Conservation (phyloP, 2,888 invertebrate genomes). For the Apantesis nais region DNA sequence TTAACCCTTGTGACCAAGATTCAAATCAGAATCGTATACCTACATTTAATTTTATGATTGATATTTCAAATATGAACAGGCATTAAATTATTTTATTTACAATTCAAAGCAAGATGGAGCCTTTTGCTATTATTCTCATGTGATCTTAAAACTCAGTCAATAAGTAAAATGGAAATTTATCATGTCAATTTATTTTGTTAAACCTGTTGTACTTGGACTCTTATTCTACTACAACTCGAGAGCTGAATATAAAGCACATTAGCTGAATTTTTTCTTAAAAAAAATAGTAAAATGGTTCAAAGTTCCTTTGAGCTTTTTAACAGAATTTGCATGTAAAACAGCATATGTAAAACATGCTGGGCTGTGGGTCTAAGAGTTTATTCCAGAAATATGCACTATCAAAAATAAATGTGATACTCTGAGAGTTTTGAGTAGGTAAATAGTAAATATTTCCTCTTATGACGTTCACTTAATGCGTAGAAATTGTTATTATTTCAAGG, state of each 20-base stretch:
- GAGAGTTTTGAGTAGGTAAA: too few relatives aligned
- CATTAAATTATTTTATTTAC: neutral
- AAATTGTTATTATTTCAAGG: too few relatives aligned
- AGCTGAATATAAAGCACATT: neutral
- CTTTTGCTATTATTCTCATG: neutral
- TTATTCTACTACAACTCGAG: neutral
- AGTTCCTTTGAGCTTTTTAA: neutral
- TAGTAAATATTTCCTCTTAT: too few relatives aligned
- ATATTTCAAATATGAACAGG: neutral
- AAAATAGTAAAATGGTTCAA: neutral
- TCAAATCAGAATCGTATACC: too few relatives aligned
- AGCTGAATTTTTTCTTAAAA: neutral
- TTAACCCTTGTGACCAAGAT: too few relatives aligned
- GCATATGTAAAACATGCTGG: neutral
- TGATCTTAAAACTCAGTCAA: neutral
- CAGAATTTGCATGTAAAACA: neutral
- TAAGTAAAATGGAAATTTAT: neutral
- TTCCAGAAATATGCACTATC: neutral
- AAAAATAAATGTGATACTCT: neutral
- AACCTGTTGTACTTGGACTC: neutral
- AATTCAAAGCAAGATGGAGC: neutral
- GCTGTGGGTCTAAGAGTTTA: neutral
- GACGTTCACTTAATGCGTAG: too few relatives aligned
- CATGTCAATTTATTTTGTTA: neutral
- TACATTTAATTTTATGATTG: too few relatives aligned